These are phyloP conservation scores for Notoglanidium macrostoma DNA, from an alignment of 2,797 vertebrate genomes.

Conservation along the genomic window DNA sequence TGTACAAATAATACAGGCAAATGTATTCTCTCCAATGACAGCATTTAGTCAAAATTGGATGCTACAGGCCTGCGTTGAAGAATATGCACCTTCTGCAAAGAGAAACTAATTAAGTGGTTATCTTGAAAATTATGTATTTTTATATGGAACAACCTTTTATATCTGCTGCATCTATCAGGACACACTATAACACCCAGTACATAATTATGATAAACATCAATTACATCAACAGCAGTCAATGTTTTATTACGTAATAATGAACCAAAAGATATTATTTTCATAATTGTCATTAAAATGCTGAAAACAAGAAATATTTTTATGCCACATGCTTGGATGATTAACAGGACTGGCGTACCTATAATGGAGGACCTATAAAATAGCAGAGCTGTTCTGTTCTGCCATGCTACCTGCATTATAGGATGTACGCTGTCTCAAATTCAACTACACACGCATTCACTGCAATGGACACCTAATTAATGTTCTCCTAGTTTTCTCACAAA, in stretches of 20 bases:
- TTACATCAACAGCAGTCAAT: not conserved
- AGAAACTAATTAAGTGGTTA: not conserved
- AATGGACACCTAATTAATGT: slow-evolving; percentile 30
- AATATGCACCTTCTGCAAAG: not conserved
- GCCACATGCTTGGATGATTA: not conserved
- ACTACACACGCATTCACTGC: not conserved
- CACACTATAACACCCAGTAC: not conserved
- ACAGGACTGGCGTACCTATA: not conserved
- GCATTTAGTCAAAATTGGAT: not conserved
- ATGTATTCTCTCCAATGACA: not conserved
- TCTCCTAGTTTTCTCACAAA: slow-evolving; percentile 22
- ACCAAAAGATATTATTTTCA: not conserved
- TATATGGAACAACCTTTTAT: not conserved
- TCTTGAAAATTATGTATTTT: not conserved
- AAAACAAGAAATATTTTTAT: not conserved
- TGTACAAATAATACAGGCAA: not conserved
- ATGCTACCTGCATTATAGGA: not conserved
- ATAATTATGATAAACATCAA: not conserved
- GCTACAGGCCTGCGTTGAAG: not conserved
- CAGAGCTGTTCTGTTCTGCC: not conserved
- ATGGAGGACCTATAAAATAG: not conserved
- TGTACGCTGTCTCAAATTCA: slow-evolving; percentile 10
- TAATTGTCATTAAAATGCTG: not conserved
- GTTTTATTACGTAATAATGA: not conserved
- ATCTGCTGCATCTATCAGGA: not conserved